Evolutionary conservation across 2,797 vertebrate species (phyloP), one percentile per base, ranked within the genome.

Genomic region (Knipowitschia caucasica): DNA sequence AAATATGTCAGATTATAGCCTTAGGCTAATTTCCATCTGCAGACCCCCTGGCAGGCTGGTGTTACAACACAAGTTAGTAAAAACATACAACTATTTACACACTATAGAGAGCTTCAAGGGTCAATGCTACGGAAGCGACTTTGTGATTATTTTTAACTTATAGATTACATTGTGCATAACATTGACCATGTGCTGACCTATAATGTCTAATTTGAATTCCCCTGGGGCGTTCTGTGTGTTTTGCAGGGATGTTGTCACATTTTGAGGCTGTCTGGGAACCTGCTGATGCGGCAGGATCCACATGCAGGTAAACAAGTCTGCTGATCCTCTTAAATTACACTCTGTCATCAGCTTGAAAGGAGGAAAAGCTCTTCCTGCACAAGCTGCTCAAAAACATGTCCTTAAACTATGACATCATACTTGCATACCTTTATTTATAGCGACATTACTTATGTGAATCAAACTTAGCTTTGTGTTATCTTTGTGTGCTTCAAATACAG

Each of bases 271-370:
- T 81, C 81, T 86, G 65, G 61, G 59, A 52, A 53, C 25, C 23
- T 21, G 10, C 15, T 61, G 51, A 24, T 50, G 38, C 36, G 1
- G 67, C 79, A 70, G 56, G 61, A 46, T 35, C 40, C 62, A 67
- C 58, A 63, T 59, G 64, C 72, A 80, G 75, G 83, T 85, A 88
- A 86, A 86, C 78, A 86, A 75, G 82, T 80, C 75, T 85, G 65
- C 80, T 82, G 71, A 53, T 80, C 63, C 51, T 11, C 14, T 1
- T 53, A 83, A 80, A 89, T 85, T 69, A 81, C 55, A 80, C 53
- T 17, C 64, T 73, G 80, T 72, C 72, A 73, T 67, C 15, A 14
- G 9, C 31, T 45, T 54, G 26, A 47, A 62, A 65, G 71, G 42
- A 56, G 53, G 55, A 38, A 56, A 56, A 18, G 5, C 53, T 64